Conservation (phyloP, 2,797 vertebrate species). For the Arctocebus calabarensis region DNA sequence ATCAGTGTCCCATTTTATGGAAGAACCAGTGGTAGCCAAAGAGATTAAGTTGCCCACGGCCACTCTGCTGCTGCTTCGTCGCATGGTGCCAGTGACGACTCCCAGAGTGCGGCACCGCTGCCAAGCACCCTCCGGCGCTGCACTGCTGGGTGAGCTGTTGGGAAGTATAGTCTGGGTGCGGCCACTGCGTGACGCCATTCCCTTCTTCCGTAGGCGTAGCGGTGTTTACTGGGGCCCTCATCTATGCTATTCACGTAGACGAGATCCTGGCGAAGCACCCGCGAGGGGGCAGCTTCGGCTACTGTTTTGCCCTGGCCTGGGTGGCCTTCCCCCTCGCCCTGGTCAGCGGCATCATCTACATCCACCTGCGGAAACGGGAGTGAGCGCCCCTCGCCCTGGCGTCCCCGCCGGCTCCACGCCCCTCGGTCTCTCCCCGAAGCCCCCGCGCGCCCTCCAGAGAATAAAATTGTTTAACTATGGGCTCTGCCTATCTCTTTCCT, state of each 20-base stretch:
- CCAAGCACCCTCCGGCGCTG: not conserved
- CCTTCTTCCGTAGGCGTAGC: slow-evolving; percentile 87
- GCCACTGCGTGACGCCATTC: not conserved
- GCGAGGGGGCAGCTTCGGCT: slow-evolving; percentile 90
- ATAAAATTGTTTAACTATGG: slow-evolving; percentile 53
- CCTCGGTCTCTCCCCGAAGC: not conserved
- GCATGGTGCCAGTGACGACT: not conserved
- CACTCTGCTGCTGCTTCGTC: not conserved
- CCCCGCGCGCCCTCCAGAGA: not conserved
- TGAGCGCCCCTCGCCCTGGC: slow-evolving; percentile 77
- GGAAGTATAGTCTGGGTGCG: not conserved
- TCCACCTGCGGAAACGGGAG: slow-evolving; percentile 93
- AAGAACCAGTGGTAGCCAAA: not conserved
- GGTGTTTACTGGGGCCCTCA: slow-evolving; percentile 91
- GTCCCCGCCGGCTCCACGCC: accelerated
- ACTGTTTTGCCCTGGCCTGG: slow-evolving; percentile 94
- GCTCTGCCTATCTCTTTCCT: not conserved
- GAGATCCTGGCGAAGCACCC: slow-evolving; percentile 88
- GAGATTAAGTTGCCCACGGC: not conserved
- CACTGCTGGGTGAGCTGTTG: not conserved
- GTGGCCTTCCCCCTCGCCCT: slow-evolving; percentile 92
- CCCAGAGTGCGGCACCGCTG: not conserved
- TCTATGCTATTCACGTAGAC: slow-evolving; percentile 91
- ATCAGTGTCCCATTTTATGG: not conserved
- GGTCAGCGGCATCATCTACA: slow-evolving; percentile 91